Percentiles rank a stretch among this genome's conserved stretches.
phyloP scores from a whole-genome alignment of 30 jellyfish, hydroid and myxozoan genomes.

The Sanderia malayensis region DNA sequence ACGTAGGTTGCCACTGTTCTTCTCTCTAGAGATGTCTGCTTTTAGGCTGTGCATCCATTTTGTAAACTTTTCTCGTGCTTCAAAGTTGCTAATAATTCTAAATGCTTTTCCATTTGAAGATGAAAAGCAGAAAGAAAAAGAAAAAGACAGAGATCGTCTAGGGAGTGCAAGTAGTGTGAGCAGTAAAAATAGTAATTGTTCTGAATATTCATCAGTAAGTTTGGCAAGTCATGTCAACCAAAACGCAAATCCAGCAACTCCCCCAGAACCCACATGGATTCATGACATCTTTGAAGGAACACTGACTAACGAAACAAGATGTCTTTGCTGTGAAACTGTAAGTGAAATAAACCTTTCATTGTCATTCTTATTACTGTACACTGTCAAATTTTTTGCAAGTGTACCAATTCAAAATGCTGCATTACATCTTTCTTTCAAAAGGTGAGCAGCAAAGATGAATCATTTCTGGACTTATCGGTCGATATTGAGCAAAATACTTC shows the following conservation, averaged over 20 bases:
- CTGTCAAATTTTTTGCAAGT: too few species aligned
- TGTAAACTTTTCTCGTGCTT: too few species aligned
- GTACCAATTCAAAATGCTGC: too few species aligned
- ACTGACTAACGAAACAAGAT: conserved; percentile 90
- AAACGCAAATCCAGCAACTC: conserved; percentile 50
- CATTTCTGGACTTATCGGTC: conserved; percentile 85
- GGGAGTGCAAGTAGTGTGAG: conserved; percentile 94
- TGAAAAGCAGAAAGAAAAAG: conserved; percentile 81
- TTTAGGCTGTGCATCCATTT: too few species aligned
- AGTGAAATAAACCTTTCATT: too few species aligned
- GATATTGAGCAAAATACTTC: conserved; percentile 95
- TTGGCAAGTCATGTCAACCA: conserved; percentile 22
- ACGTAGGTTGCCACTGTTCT: too few species aligned
- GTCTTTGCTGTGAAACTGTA: conserved; percentile 97
- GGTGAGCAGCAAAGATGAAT: conserved; percentile 97
- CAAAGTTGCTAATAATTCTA: too few species aligned
- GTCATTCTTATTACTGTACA: too few species aligned
- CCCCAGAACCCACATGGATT: conserved; percentile 98
- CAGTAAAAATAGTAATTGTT: conserved; percentile 81
- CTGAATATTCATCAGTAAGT: conserved; percentile 86
- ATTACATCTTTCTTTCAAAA: background rate
- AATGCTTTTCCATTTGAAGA: too few species aligned
- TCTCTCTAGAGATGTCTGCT: too few species aligned
- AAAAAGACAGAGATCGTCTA: conserved; percentile 82
- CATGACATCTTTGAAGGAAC: conserved; percentile 98